A percentile compares a stretch with the other conserved stretches of the same genome.
These are phyloP conservation scores for Trachelus troglodyta DNA, from an alignment of 2,888 invertebrate species.

Conservation along the genomic window DNA sequence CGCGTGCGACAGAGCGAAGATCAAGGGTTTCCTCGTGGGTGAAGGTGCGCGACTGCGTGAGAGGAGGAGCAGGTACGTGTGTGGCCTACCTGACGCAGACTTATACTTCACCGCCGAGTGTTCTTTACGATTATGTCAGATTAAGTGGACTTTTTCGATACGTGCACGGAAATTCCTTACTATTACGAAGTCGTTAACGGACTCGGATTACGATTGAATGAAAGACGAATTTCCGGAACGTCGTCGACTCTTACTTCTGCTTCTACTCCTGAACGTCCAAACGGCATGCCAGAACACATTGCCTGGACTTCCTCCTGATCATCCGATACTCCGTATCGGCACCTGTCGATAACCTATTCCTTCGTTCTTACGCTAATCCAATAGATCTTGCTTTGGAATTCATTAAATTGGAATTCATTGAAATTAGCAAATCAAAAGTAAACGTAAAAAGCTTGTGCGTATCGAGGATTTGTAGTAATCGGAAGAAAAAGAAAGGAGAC, in stretches of 20 bases:
- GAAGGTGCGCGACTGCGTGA: conserved; percentile 13
- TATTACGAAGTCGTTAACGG: not conserved
- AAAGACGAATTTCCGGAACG: not conserved
- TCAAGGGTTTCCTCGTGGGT: not conserved
- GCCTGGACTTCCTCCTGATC: not conserved
- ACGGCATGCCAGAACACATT: no score
- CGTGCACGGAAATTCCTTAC: not conserved
- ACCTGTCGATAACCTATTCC: not conserved
- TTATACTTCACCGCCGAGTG: conserved; percentile 17
- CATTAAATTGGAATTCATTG: not conserved
- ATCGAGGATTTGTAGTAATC: not conserved
- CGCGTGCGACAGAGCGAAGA: conserved; percentile 18
- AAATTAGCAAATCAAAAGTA: not conserved
- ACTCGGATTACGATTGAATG: not conserved
- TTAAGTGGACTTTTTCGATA: not conserved
- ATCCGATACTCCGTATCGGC: not conserved
- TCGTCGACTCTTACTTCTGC: not conserved
- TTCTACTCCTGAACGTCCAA: not conserved
- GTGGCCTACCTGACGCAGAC: conserved; percentile 11
- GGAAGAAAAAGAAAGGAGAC: not conserved
- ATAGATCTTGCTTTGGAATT: no score
- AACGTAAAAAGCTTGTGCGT: not conserved
- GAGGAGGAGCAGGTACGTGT: not conserved
- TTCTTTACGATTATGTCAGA: conserved; percentile 19
- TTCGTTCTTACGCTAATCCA: not conserved